phyloP scores from a whole-genome alignment of 2,113 vertebrate genomes.

The Himantopus leucocephalus region DNA sequence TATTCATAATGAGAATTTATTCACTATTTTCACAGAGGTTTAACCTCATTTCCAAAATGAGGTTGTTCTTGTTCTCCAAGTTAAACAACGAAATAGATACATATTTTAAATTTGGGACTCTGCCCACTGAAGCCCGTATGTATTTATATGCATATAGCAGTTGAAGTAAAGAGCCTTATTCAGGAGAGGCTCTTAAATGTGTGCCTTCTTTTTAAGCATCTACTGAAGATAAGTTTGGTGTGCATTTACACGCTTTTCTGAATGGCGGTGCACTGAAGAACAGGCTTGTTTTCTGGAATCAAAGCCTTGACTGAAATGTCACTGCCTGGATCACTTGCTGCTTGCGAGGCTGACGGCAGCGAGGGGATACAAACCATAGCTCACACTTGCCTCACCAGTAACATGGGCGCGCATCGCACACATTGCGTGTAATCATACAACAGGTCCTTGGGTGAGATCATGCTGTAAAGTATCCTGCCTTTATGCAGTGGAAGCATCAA shows the following conservation, averaged over 20 bases:
- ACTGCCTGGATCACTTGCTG: neutral
- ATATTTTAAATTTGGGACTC: neutral
- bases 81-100: neutral
- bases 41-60: slow-evolving; percentile 23
- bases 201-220: neutral
- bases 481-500: neutral
- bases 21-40: neutral
- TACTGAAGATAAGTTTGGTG: neutral
- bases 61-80: neutral
- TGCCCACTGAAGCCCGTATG: neutral
- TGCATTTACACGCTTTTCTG: neutral
- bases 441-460: neutral
- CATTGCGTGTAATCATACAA: too few relatives aligned
- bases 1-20: neutral
- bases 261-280: neutral
- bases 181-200: neutral
- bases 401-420: neutral
- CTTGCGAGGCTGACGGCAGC: neutral
- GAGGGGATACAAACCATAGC: neutral
- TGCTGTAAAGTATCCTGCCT: neutral
- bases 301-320: neutral
- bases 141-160: neutral
- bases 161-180: neutral
- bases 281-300: neutral
- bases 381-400: neutral